These are phyloP conservation scores for Vireo griseus DNA, from an alignment of 2,797 vertebrate species.

Conservation along the genomic window DNA sequence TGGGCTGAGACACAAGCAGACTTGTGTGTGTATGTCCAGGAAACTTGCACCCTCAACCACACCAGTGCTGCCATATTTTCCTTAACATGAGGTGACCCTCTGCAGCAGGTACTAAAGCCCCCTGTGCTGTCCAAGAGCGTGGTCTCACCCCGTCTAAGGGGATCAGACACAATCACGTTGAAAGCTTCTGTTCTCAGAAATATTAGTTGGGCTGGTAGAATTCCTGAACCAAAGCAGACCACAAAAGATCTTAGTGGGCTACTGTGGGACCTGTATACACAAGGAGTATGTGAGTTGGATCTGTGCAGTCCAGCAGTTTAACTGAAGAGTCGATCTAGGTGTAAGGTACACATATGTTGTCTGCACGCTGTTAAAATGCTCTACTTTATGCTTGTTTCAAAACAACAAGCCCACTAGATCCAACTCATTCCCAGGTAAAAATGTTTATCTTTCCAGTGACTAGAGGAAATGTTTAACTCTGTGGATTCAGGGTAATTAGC, in stretches of 20 bases:
- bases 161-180: fast-evolving
- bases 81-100: not conserved
- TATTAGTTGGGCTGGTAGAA: not conserved
- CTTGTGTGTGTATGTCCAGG: not conserved
- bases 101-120: not conserved
- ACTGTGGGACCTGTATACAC: not conserved
- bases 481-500: not conserved
- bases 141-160: not conserved
- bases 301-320: not conserved
- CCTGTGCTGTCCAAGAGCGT: not conserved
- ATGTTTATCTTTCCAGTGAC: not conserved
- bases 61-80: not conserved
- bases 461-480: not conserved
- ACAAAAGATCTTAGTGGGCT: not conserved
- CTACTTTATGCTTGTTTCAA: not conserved
- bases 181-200: not conserved
- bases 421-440: not conserved
- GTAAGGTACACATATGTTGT: not conserved
- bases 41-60: not conserved
- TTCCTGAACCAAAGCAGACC: not conserved
- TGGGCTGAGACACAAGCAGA: not conserved
- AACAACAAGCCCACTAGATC: not conserved
- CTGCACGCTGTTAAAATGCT: not conserved
- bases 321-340: not conserved
- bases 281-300: not conserved